These are phyloP conservation scores for Cheiracanthium punctorium DNA, from an alignment of 2,888 invertebrate genomes.

Conservation along the genomic window DNA sequence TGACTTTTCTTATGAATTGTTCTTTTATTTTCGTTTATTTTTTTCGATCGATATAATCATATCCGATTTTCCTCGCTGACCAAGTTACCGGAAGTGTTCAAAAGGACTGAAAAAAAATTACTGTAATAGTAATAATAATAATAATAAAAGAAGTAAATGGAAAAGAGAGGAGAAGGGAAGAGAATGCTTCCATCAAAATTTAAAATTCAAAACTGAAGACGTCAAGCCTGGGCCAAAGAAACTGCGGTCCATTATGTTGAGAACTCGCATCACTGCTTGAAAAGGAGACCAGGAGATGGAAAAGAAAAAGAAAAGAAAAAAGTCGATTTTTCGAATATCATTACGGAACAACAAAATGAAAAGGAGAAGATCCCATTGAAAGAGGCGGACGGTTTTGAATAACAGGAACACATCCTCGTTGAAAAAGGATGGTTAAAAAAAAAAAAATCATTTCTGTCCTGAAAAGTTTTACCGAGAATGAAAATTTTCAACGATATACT, in stretches of 20 bases:
- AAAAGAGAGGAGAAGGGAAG: background rate
- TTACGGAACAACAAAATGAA: background rate
- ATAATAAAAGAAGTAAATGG: background rate
- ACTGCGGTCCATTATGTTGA: conserved; percentile 21
- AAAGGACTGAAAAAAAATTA: no score
- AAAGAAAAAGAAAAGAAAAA: background rate
- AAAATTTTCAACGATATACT: conserved; percentile 10
- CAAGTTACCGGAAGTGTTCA: background rate
- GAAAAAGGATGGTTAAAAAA: background rate
- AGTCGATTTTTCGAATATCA: conserved; percentile 28
- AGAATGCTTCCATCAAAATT: background rate
- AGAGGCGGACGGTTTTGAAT: conserved; percentile 9
- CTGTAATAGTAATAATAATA: no score
- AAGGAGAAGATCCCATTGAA: conserved; percentile 8
- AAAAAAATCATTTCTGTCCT: background rate
- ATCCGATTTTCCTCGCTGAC: background rate
- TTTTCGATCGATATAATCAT: no score
- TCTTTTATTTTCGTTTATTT: no score
- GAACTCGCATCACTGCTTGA: background rate
- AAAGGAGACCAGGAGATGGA: no score
- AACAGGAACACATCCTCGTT: conserved; percentile 14
- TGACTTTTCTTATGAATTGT: no score
- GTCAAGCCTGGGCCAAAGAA: background rate
- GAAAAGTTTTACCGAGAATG: background rate
- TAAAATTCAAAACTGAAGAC: conserved; percentile 6